Evolutionary conservation across 2,797 vertebrate genomes (phyloP).

Genomic region (Vipera ursinii): DNA sequence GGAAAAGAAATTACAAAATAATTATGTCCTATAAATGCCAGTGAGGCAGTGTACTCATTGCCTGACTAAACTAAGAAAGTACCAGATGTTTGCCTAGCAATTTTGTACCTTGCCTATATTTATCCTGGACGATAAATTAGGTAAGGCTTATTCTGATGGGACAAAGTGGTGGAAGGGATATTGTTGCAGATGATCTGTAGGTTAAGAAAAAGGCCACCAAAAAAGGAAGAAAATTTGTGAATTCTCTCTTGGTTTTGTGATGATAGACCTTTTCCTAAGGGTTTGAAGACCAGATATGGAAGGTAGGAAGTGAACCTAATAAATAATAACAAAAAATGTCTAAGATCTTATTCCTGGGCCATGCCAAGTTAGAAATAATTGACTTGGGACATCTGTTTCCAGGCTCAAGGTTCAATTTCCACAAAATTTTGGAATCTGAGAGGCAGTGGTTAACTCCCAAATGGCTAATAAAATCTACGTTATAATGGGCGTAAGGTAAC

Average conservation of each 20-base stretch:
- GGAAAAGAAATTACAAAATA: background rate
- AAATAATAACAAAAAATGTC: background rate
- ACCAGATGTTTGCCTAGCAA: slow-evolving; percentile 18
- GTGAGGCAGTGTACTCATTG: background rate
- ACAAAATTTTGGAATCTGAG: background rate
- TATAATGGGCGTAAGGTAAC: background rate
- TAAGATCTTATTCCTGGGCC: background rate
- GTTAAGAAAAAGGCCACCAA: background rate
- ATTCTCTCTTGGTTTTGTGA: background rate
- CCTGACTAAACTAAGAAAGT: slow-evolving; percentile 6
- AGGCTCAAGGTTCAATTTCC: background rate
- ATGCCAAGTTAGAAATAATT: background rate
- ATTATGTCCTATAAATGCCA: slow-evolving; percentile 12
- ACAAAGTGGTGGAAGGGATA: background rate
- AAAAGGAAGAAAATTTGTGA: background rate
- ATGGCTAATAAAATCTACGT: background rate
- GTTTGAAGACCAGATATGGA: background rate
- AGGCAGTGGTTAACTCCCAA: background rate
- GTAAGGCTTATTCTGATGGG: background rate
- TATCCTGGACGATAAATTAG: slow-evolving; percentile 1
- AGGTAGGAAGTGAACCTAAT: background rate
- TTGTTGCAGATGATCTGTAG: background rate
- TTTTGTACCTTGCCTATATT: slow-evolving; percentile 25
- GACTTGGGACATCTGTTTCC: background rate
- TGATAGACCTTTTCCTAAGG: background rate